phyloP scores from a whole-genome alignment of 2,797 vertebrate species.

The Lacerta agilis region DNA sequence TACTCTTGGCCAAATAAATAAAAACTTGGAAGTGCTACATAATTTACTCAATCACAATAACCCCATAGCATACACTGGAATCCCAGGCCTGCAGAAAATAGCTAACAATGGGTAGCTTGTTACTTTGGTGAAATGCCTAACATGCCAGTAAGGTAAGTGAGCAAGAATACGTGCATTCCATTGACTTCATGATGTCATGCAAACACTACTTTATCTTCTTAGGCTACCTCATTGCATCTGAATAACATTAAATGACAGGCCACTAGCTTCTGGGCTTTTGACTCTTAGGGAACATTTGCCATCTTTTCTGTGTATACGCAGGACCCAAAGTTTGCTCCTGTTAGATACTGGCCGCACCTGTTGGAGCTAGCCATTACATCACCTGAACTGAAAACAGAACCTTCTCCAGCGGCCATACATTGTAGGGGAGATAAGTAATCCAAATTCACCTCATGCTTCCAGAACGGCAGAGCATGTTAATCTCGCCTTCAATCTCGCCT shows the following conservation, averaged over 20 bases:
- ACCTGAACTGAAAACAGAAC: background rate
- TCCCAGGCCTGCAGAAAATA: background rate
- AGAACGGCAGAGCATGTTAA: background rate
- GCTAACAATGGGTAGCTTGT: background rate
- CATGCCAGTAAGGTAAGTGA: background rate
- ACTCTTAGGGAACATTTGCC: background rate
- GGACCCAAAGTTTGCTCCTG: background rate
- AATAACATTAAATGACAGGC: background rate
- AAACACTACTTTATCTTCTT: background rate
- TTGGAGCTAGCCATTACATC: background rate
- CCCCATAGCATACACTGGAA: background rate
- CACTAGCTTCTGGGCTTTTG: no score
- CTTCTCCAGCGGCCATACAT: background rate
- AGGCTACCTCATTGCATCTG: background rate
- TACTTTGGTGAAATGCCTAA: background rate
- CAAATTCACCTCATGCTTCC: background rate
- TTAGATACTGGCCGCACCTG: background rate
- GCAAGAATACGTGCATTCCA: background rate
- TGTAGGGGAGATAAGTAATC: background rate
- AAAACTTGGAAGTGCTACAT: background rate
- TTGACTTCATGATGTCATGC: background rate
- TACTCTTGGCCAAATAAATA: background rate
- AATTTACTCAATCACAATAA: background rate
- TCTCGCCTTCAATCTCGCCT: no score
- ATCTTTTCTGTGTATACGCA: background rate